phyloP scores from a whole-genome alignment of 2,797 vertebrate species.

The Cyprinella venusta region DNA sequence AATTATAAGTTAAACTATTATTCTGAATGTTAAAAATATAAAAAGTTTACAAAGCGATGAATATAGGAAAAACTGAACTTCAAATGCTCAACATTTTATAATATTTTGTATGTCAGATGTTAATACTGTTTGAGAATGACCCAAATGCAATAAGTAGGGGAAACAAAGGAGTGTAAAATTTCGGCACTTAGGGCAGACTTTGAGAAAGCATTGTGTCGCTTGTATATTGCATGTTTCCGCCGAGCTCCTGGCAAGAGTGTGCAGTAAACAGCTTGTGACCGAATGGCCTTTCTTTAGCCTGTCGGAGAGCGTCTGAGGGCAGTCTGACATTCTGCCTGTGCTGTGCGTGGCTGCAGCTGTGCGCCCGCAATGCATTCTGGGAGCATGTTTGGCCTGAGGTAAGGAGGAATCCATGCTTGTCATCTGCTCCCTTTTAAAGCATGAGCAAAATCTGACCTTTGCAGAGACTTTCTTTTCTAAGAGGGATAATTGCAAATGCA shows the following conservation, averaged over 20 bases:
- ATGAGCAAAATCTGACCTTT: conserved; percentile 68
- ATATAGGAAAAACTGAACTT: not conserved
- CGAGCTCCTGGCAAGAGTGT: conserved; percentile 68
- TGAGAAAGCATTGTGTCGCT: not conserved
- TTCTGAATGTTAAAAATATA: not conserved
- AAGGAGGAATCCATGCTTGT: conserved; percentile 58
- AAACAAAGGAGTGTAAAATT: not conserved
- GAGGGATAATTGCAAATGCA: conserved; percentile 16
- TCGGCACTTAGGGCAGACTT: not conserved
- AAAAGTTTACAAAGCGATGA: not conserved
- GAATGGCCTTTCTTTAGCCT: conserved; percentile 75
- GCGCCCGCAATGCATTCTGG: conserved; percentile 66
- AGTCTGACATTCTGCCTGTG: conserved; percentile 76
- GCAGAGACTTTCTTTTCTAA: conserved; percentile 46
- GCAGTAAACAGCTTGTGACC: conserved; percentile 79
- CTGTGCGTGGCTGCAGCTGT: conserved; percentile 71
- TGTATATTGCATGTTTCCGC: conserved; percentile 55
- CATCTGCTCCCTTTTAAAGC: conserved; percentile 61
- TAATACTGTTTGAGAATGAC: conserved; percentile 1
- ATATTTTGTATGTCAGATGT: not conserved
- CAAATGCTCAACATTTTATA: not conserved
- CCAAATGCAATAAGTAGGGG: not conserved
- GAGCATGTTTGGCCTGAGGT: conserved; percentile 58
- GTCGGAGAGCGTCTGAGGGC: conserved; percentile 68
- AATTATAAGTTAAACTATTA: not conserved